phyloP scores from a whole-genome alignment of 2,888 invertebrate species.

The Amblyjoppa fuscipennis region DNA sequence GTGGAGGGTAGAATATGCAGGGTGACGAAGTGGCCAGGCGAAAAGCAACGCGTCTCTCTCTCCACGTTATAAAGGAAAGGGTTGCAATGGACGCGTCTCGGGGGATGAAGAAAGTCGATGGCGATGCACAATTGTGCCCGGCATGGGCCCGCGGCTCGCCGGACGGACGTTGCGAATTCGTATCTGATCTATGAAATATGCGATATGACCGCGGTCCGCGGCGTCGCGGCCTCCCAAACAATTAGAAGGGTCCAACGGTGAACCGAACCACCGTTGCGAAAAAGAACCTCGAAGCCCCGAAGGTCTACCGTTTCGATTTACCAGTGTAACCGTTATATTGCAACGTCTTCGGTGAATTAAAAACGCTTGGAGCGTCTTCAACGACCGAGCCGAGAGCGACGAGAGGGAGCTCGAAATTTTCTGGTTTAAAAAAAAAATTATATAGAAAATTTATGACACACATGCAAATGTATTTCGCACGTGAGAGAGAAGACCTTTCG shows the following conservation, averaged over 20 bases:
- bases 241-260: constrained; percentile 78
- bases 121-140: constrained; percentile 40
- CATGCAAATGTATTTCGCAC: too few relatives aligned
- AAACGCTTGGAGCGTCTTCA: constrained; percentile 73
- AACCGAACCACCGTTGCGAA: constrained; percentile 39
- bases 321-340: constrained; percentile 80
- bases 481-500: neutral
- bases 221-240: constrained; percentile 79
- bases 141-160: neutral
- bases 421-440: neutral
- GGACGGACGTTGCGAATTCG: constrained; percentile 74
- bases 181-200: constrained; percentile 72
- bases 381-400: constrained; percentile 24
- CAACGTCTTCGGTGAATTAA: constrained; percentile 79
- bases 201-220: constrained; percentile 71
- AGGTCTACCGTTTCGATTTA: constrained; percentile 80
- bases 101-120: constrained; percentile 54
- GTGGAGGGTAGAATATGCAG: constrained; percentile 26
- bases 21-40: constrained; percentile 46
- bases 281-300: constrained; percentile 57
- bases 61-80: constrained; percentile 38
- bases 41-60: constrained; percentile 18
- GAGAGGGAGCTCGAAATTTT: neutral
- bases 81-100: constrained; percentile 30
- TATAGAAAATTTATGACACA: neutral